Base-by-base conservation (phyloP, 2,113 vertebrate species). In the Ardeotis arabs region DNA sequence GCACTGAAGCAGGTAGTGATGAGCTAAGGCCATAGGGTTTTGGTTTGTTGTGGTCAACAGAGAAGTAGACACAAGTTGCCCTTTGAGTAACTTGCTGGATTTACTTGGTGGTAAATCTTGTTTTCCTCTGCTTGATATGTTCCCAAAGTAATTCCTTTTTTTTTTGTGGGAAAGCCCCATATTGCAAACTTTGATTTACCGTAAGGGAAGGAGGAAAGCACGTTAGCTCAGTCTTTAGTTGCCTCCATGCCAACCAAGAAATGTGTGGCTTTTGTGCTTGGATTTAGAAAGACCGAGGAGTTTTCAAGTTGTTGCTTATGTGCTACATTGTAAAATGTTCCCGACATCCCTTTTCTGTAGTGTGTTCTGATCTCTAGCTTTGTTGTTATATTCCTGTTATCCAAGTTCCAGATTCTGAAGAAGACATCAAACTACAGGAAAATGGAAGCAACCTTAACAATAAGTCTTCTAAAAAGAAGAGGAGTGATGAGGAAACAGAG, bases 381-480 rank as follows among this genome's bases (percentile, higher is more conserved):
- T 93, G 29, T 44, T 44, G 15, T 44, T 44, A 15, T 53, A 10
- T 64, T 80, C 16, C 33, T 78, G 10, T 74, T 60, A 22, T 4
- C 15, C 35, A 41, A 52, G 45, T 89, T 82, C 22, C 29, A 96
- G 96, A 63, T 84, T 79, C 89, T 74, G 89, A 85, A 52, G 77
- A 72, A 55, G 58, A 90, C 3, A 1, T 12, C 59, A n/a, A 67
- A n/a, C 63, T 91, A 27, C 72, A 70, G 56, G 83, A 82, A 78
- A 56, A 37, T 8, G 74, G 39, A 58, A 91, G 20, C 16, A 59
- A 59, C 25, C 60, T 84, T 28, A 68, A 56, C 53, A 87, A 2
- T 10, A 88, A 62, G 7, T 7, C 27, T 18, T 86, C 52, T 22
- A 89, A 91, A 37, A n/a, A 31, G 19, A 89, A 14, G 19, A 76